These are phyloP conservation scores for Pseudotriccus pelzelni DNA, from an alignment of 2,797 vertebrate genomes.

Conservation along the genomic window DNA sequence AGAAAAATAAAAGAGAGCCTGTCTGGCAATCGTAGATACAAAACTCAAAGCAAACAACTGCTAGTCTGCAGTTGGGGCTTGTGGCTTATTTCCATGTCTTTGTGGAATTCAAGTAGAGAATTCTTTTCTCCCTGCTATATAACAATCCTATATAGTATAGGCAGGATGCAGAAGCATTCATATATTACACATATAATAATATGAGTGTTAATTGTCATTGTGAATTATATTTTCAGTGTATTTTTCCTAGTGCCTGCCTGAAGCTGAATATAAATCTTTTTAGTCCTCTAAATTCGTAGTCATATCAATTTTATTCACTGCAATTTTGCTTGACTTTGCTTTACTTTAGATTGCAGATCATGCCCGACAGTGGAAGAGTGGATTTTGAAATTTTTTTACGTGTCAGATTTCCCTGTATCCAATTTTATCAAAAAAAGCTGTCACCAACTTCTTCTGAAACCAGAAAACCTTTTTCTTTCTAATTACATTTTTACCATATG, in stretches of 20 bases:
- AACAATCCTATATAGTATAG: not conserved
- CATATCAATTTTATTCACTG: constrained; percentile 8
- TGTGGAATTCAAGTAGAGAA: not conserved
- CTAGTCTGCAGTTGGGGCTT: not conserved
- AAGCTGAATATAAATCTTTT: not conserved
- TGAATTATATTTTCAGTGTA: not conserved
- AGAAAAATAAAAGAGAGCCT: not conserved
- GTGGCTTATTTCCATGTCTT: not conserved
- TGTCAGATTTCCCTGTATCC: constrained; percentile 55
- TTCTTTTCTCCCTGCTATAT: not conserved
- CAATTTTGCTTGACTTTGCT: not conserved
- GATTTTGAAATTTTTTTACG: not conserved
- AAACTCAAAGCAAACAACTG: not conserved
- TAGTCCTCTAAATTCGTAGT: not conserved
- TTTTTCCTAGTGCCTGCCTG: not conserved
- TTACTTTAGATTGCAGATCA: not conserved
- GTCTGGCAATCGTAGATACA: not conserved
- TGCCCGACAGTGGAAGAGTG: not conserved
- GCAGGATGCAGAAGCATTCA: not conserved
- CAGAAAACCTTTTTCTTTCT: constrained; percentile 54
- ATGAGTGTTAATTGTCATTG: not conserved
- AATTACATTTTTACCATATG: constrained; percentile 73
- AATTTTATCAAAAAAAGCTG: constrained; percentile 59
- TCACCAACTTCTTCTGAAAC: constrained; percentile 53
- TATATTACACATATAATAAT: not conserved